phyloP scores from a whole-genome alignment of 2,797 vertebrate genomes.

The Phrynocephalus guinanensis region DNA sequence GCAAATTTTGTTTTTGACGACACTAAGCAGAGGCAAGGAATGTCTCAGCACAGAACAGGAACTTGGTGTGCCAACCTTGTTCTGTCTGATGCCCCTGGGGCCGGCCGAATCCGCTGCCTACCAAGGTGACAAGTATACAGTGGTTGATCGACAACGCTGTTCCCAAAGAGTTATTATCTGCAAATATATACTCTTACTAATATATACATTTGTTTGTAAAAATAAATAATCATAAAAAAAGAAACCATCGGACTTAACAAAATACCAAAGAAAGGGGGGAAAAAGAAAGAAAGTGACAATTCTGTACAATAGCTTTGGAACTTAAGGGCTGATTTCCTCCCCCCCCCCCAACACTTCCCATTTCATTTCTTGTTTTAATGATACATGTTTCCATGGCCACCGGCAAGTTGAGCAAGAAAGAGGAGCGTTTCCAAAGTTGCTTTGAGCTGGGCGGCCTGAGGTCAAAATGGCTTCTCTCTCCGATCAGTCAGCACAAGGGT shows the following conservation, averaged over 20 bases:
- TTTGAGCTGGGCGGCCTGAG: neutral
- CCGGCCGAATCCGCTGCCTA: neutral
- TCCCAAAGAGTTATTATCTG: constrained; percentile 80
- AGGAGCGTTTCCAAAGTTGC: constrained; percentile 16
- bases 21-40: too few relatives aligned
- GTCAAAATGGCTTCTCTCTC: neutral
- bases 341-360: too few relatives aligned
- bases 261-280: constrained; percentile 77
- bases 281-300: constrained; percentile 61
- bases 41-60: neutral
- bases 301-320: constrained; percentile 93
- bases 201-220: constrained; percentile 90
- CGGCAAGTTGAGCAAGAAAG: constrained; percentile 49
- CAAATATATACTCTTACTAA: constrained; percentile 94
- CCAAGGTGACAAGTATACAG: constrained; percentile 84
- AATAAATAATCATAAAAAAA: constrained; percentile 96
- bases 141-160: constrained; percentile 85
- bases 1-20: neutral
- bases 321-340: constrained; percentile 71
- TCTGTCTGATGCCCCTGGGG: neutral
- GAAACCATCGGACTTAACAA: constrained; percentile 86
- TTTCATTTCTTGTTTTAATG: constrained; percentile 30
- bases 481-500: neutral
- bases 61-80: too few relatives aligned
- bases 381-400: constrained; percentile 74